Conservation (phyloP, 2,113 vertebrate species). For the Corythaixoides concolor region DNA sequence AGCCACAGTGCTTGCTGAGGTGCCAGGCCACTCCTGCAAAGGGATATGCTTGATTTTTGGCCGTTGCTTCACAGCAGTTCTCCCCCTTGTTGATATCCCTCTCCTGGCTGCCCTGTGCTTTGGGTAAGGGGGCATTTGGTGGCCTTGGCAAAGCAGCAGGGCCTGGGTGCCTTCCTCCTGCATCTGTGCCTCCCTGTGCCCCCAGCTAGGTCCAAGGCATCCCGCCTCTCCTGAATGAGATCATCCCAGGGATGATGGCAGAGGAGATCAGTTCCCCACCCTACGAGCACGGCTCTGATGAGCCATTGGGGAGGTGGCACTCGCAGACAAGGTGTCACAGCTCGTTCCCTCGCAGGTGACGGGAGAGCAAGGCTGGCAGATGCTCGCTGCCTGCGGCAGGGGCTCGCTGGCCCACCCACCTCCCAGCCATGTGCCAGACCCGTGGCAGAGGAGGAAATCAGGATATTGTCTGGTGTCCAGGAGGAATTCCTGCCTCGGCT, state of each 20-base stretch:
- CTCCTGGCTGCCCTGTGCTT: neutral
- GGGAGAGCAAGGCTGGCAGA: neutral
- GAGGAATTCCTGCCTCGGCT: constrained; percentile 43
- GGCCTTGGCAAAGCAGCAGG: neutral
- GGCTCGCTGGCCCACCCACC: neutral
- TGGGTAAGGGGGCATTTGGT: neutral
- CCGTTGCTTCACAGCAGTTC: neutral
- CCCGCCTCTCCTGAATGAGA: neutral
- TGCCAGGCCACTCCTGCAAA: neutral
- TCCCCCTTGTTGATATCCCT: neutral
- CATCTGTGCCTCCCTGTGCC: neutral
- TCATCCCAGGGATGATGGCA: neutral
- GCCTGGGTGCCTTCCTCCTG: neutral
- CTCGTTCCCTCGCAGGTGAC: fast-evolving
- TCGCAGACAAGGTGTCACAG: neutral
- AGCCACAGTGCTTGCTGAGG: fast-evolving
- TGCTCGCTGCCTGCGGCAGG: fast-evolving
- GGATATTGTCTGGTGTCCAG: constrained; percentile 43
- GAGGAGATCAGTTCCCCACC: neutral
- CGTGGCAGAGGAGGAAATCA: constrained; percentile 47
- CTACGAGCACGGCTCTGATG: fast-evolving
- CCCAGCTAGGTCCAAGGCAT: neutral
- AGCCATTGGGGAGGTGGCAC: neutral
- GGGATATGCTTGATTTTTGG: neutral
- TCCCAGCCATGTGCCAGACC: constrained; percentile 31